A percentile compares a stretch with the other conserved stretches of the same genome.
Conservation (phyloP, 1,140 invertebrate species). For the Apis laboriosa region DNA sequence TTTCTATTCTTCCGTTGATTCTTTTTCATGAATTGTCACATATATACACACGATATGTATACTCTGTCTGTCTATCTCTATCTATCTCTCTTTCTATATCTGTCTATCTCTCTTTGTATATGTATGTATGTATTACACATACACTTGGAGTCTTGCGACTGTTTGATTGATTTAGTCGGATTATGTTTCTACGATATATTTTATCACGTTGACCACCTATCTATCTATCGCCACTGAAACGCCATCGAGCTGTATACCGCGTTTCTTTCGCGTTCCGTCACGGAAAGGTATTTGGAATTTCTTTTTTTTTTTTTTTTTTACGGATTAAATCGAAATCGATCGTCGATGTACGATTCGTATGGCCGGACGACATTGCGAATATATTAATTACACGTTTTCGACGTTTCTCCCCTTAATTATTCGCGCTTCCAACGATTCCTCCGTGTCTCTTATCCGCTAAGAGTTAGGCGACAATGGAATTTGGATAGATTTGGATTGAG, state of each 20-base stretch:
- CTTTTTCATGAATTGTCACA: slow-evolving; percentile 17
- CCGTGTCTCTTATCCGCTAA: background rate
- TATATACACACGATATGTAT: slow-evolving; percentile 33
- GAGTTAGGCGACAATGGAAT: background rate
- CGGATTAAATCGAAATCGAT: slow-evolving; percentile 9
- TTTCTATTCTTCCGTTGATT: slow-evolving; percentile 49
- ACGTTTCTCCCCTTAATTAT: background rate
- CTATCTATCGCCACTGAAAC: slow-evolving; percentile 29
- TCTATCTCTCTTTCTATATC: slow-evolving; percentile 14
- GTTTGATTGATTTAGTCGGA: slow-evolving; percentile 23
- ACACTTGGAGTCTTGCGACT: slow-evolving; percentile 25
- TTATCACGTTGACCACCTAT: slow-evolving; percentile 24
- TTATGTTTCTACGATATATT: slow-evolving; percentile 47
- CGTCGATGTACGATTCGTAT: slow-evolving; percentile 47
- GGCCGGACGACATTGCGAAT: slow-evolving; percentile 45
- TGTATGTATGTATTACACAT: slow-evolving; percentile 28
- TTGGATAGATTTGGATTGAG: background rate
- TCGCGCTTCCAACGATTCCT: background rate
- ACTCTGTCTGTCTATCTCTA: slow-evolving; percentile 28
- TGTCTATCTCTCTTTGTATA: slow-evolving; percentile 28
- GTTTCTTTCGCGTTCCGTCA: slow-evolving; percentile 54
- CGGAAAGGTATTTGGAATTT: background rate
- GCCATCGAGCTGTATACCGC: slow-evolving; percentile 49
- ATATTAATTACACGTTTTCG: slow-evolving; percentile 26
- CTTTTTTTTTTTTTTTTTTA: too few relatives aligned